Evolutionary conservation across 2,113 vertebrate genomes (phyloP).

Genomic region (Pseudorectes ferrugineus): DNA sequence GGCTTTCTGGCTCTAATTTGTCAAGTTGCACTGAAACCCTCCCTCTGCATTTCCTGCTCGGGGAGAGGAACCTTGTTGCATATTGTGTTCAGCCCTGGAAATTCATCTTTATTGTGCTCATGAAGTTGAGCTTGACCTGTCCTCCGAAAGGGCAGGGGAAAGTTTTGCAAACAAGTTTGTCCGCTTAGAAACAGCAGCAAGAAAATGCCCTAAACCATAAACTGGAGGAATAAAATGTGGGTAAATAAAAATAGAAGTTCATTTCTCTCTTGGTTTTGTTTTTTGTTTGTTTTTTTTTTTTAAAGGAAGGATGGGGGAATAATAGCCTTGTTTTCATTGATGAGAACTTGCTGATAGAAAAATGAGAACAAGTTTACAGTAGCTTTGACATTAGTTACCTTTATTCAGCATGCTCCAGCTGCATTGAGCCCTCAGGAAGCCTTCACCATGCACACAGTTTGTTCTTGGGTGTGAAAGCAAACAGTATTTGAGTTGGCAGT

Average conservation of each 20-base stretch:
- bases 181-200: background rate
- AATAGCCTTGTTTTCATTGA: conserved; percentile 77
- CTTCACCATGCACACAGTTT: conserved; percentile 82
- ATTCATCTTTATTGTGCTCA: conserved; percentile 20
- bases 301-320: conserved; percentile 44
- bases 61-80: conserved; percentile 34
- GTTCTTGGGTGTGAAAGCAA: conserved; percentile 86
- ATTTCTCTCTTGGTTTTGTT: background rate
- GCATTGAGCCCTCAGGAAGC: conserved; percentile 93
- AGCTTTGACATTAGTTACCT: conserved; percentile 91
- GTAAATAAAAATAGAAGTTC: background rate
- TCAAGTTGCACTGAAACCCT: conserved; percentile 54
- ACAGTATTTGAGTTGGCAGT: conserved; percentile 94
- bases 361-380: conserved; percentile 84
- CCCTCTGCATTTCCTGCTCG: conserved; percentile 69
- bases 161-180: conserved; percentile 7
- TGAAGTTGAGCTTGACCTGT: conserved; percentile 24
- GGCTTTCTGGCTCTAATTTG: conserved; percentile 53
- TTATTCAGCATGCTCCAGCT: conserved; percentile 88
- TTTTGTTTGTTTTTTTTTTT: background rate
- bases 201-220: background rate
- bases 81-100: conserved; percentile 38
- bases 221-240: background rate
- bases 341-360: conserved; percentile 82
- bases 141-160: background rate